Conservation (phyloP, 64 coral and sea anemone species). For the Hydrozoanthus tunicans region DNA sequence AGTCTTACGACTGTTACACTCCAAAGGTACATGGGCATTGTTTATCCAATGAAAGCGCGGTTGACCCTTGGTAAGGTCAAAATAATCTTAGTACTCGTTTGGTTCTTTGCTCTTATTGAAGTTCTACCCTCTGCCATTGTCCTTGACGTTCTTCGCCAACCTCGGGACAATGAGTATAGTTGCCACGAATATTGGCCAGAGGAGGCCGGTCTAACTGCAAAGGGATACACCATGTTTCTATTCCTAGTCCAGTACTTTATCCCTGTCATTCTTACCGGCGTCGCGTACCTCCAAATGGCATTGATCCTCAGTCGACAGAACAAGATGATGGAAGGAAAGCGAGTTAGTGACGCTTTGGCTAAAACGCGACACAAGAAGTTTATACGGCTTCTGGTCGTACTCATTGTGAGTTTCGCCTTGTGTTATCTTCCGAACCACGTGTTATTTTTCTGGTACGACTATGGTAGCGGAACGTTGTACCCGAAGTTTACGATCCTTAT, state of each 20-base stretch:
- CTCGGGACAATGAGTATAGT: constrained; percentile 75
- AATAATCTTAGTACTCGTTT: constrained; percentile 75
- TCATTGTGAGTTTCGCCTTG: constrained; percentile 74
- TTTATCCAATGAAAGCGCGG: constrained; percentile 88
- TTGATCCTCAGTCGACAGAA: constrained; percentile 70
- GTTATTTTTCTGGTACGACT: constrained; percentile 94
- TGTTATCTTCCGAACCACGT: constrained; percentile 91
- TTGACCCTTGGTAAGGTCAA: constrained; percentile 86
- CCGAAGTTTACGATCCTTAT: constrained; percentile 89
- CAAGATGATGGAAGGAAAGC: constrained; percentile 71
- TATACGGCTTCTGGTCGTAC: constrained; percentile 76
- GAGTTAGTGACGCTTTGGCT: constrained; percentile 35
- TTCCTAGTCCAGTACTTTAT: constrained; percentile 81
- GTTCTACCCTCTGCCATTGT: constrained; percentile 70
- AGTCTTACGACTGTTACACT: constrained; percentile 78
- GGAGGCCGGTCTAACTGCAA: constrained; percentile 8
- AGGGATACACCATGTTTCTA: constrained; percentile 84
- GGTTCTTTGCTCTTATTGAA: constrained; percentile 78
- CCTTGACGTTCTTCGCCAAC: constrained; percentile 49
- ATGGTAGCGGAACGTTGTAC: constrained; percentile 61
- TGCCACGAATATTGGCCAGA: constrained; percentile 77
- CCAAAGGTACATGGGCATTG: constrained; percentile 88
- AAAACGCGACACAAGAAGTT: constrained; percentile 87
- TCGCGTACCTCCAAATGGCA: constrained; percentile 85
- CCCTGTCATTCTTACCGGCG: constrained; percentile 67